phyloP scores from a whole-genome alignment of 2,888 invertebrate species.

The Luffia ferchaultella region DNA sequence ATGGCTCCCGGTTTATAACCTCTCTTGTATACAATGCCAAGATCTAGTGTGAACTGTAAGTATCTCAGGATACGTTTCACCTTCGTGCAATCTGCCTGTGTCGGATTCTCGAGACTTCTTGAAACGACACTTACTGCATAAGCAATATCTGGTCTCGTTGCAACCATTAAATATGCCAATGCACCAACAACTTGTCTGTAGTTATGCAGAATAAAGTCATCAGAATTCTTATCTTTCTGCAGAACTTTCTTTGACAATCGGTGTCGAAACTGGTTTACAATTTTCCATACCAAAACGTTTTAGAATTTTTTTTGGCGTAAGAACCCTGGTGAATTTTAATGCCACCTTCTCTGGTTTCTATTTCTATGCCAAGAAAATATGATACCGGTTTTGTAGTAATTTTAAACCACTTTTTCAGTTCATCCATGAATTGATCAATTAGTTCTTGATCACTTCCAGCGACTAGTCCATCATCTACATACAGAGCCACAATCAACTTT shows the following conservation, averaged over 20 bases:
- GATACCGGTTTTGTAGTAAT: background rate
- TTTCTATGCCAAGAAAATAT: slow-evolving; percentile 3
- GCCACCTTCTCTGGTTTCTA: background rate
- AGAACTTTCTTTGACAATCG: background rate
- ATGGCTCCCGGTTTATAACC: background rate
- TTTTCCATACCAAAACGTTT: background rate
- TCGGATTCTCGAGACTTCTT: background rate
- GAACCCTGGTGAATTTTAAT: background rate
- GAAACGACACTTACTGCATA: background rate
- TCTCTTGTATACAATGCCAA: background rate
- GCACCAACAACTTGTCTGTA: slow-evolving; percentile 3
- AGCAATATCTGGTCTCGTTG: slow-evolving; percentile 1
- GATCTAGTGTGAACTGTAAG: background rate
- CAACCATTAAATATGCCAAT: background rate
- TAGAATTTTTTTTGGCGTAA: background rate
- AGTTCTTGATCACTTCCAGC: background rate
- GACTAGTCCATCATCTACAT: slow-evolving; percentile 13
- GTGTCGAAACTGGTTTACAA: background rate
- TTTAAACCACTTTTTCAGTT: background rate
- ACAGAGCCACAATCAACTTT: slow-evolving; percentile 9
- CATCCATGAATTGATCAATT: slow-evolving; percentile 1
- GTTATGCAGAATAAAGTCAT: background rate
- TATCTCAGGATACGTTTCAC: slow-evolving; percentile 1
- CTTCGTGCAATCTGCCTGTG: background rate
- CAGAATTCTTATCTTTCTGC: background rate